Conservation (phyloP, 35 echinoderm and acorn worm genomes). For the Hemicentrotus pulcherrimus region DNA sequence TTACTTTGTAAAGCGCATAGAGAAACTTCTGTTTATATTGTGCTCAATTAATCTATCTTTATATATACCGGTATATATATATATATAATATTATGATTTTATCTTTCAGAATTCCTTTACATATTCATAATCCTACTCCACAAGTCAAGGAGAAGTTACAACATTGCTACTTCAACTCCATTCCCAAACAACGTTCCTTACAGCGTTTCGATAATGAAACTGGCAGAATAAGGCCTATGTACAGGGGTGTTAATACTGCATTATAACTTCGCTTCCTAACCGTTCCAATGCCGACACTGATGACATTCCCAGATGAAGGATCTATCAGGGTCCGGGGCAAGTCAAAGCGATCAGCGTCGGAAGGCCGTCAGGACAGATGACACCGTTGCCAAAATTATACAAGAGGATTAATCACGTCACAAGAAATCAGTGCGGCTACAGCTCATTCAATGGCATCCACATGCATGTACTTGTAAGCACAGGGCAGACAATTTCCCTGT, state of each 20-base stretch:
- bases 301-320: background rate
- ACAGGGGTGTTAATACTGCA: background rate
- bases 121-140: no score
- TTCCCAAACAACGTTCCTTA: background rate
- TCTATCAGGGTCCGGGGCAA: background rate
- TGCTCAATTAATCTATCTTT: no score
- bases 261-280: no score
- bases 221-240: background rate
- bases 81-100: no score
- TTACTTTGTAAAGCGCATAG: no score
- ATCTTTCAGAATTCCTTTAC: no score
- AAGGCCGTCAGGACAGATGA: background rate
- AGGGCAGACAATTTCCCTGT: background rate
- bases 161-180: background rate
- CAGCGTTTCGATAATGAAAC: background rate
- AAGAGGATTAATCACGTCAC: slow-evolving; percentile 21
- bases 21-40: no score
- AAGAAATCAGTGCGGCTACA: background rate
- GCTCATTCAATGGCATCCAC: background rate
- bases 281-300: background rate
- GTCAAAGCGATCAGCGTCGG: background rate
- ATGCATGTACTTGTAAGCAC: background rate
- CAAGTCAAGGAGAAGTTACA: no score
- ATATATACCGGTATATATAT: no score
- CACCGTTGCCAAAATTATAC: slow-evolving; percentile 14